Evolutionary conservation across 2,113 vertebrate species (phyloP).

Genomic region (Gobio gobio): DNA sequence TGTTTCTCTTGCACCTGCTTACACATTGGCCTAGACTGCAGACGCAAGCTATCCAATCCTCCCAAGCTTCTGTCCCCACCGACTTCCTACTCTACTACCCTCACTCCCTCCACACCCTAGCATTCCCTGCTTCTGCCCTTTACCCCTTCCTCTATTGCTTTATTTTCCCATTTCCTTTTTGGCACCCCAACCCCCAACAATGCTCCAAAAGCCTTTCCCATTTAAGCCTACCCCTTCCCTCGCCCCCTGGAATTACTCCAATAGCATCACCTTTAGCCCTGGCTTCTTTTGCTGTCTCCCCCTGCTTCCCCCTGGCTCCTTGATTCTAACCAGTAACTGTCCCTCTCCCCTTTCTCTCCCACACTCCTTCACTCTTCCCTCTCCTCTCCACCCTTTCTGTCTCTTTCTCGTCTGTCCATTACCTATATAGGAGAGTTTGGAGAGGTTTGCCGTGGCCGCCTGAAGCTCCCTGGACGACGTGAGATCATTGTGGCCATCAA

Average conservation of each 20-base stretch:
- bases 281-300: slow-evolving; percentile 47
- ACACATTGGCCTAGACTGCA: slow-evolving; percentile 69
- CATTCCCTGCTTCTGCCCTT: slow-evolving; percentile 53
- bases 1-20: slow-evolving; percentile 37
- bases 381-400: slow-evolving; percentile 60
- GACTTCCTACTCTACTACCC: slow-evolving; percentile 59
- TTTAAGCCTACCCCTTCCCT: slow-evolving; percentile 9
- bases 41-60: slow-evolving; percentile 61
- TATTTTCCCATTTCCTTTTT: slow-evolving; percentile 25
- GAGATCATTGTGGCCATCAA: slow-evolving; percentile 99
- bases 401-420: slow-evolving; percentile 57
- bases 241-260: slow-evolving; percentile 14
- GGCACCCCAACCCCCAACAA: slow-evolving; percentile 38
- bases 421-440: slow-evolving; percentile 91
- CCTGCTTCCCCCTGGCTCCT: slow-evolving; percentile 68
- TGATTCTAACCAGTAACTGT: slow-evolving; percentile 80
- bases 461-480: slow-evolving; percentile 91
- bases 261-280: slow-evolving; percentile 45
- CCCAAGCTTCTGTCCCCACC: slow-evolving; percentile 75
- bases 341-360: slow-evolving; percentile 76
- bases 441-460: slow-evolving; percentile 93
- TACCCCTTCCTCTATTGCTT: slow-evolving; percentile 41
- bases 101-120: slow-evolving; percentile 65
- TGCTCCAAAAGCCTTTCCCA: slow-evolving; percentile 59
- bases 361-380: slow-evolving; percentile 66